These are phyloP conservation scores for Pangasius mekongensis DNA, from an alignment of 2,797 vertebrate species.

Conservation along the genomic window DNA sequence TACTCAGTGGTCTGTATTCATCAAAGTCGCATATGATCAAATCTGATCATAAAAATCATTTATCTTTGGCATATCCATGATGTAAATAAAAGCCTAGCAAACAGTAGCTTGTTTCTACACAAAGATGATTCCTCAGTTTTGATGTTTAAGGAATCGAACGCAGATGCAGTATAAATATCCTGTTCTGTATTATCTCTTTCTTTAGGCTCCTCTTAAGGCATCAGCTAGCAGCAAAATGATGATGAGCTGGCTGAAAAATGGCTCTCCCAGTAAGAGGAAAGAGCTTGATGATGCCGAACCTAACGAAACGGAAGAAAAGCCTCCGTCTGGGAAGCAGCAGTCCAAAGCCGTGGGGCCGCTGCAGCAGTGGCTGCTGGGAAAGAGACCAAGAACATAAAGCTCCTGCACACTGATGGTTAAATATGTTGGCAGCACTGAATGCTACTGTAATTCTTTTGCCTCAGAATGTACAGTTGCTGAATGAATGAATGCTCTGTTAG, in stretches of 20 bases:
- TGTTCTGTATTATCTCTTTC: neutral
- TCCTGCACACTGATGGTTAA: neutral
- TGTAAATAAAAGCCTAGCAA: neutral
- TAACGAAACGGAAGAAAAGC: conserved; percentile 61
- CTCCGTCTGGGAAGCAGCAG: conserved; percentile 62
- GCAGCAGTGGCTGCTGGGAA: conserved; percentile 72
- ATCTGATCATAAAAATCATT: too few relatives aligned
- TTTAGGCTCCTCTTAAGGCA: conserved; percentile 75
- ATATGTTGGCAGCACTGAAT: neutral
- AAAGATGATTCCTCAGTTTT: neutral
- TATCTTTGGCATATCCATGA: too few relatives aligned
- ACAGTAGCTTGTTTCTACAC: neutral
- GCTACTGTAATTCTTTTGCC: neutral
- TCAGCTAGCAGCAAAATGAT: conserved; percentile 84
- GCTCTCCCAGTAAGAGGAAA: conserved; percentile 78
- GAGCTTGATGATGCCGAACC: conserved; percentile 54
- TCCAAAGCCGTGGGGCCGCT: conserved; percentile 67
- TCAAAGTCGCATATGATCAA: too few relatives aligned
- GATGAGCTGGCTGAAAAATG: conserved; percentile 84
- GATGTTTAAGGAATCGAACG: too few relatives aligned
- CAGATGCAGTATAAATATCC: neutral
- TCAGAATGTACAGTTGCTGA: neutral
- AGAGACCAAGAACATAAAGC: conserved; percentile 73
- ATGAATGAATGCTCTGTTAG: neutral
- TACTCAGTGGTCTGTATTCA: too few relatives aligned